Conservation (phyloP, 2,113 vertebrate genomes). For the Saguinus midas region DNA sequence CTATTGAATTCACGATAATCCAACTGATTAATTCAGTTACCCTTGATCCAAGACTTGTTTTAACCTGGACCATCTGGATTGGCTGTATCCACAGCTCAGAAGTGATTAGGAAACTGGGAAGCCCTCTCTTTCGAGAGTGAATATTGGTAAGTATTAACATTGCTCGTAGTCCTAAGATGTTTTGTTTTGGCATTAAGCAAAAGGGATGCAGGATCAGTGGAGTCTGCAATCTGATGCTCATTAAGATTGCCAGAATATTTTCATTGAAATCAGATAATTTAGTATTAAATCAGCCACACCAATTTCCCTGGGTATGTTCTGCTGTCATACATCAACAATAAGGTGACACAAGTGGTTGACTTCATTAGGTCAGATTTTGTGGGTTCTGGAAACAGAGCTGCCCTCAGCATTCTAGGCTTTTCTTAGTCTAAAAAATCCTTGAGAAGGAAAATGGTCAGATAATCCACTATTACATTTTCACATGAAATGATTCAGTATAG, state of each 20-base stretch:
- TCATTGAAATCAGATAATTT: not conserved
- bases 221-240: not conserved
- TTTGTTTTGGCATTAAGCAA: not conserved
- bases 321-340: not conserved
- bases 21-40: not conserved
- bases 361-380: not conserved
- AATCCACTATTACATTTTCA: not conserved
- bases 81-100: not conserved
- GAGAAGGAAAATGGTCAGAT: not conserved
- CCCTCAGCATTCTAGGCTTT: not conserved
- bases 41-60: not conserved
- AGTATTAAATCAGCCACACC: not conserved
- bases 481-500: not conserved
- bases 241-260: not conserved
- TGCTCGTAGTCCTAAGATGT: not conserved
- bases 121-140: not conserved
- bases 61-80: not conserved
- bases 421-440: not conserved
- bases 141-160: not conserved
- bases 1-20: slow-evolving; percentile 24
- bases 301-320: not conserved
- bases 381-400: not conserved
- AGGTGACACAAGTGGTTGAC: not conserved
- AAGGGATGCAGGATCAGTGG: not conserved
- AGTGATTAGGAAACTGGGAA: not conserved